Conservation (phyloP, 2,113 vertebrate species). For the Sinocyclocheilus maitianheensis region DNA sequence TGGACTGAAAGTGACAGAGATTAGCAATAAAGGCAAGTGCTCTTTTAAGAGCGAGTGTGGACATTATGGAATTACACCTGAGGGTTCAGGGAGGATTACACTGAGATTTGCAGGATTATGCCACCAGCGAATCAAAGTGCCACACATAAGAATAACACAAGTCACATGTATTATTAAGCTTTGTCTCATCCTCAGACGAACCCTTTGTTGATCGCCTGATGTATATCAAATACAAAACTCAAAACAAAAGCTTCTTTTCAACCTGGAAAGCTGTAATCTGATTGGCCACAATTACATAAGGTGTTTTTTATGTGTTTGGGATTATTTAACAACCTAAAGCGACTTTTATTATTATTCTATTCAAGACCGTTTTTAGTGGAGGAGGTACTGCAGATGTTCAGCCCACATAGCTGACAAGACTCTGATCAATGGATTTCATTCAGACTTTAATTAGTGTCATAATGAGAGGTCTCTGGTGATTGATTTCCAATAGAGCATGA, state of each 20-base stretch:
- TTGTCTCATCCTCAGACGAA: neutral
- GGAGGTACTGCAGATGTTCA: neutral
- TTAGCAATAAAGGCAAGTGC: constrained; percentile 30
- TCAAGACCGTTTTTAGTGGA: neutral
- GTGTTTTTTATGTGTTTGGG: neutral
- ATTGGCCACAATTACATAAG: neutral
- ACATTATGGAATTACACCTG: constrained; percentile 47
- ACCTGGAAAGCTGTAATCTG: neutral
- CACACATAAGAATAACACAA: constrained; percentile 14
- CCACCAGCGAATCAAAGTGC: constrained; percentile 39
- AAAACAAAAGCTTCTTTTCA: neutral
- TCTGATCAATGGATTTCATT: constrained; percentile 67
- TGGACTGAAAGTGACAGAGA: constrained; percentile 2
- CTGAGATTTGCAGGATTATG: constrained; percentile 53
- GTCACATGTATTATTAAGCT: neutral
- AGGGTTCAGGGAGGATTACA: constrained; percentile 53
- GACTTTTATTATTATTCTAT: neutral
- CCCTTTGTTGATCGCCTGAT: neutral
- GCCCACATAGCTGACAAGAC: neutral
- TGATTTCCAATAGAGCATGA: constrained; percentile 67
- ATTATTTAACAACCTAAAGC: neutral
- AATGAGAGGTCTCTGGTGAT: constrained; percentile 64
- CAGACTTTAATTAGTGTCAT: constrained; percentile 73
- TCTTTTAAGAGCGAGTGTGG: constrained; percentile 21
- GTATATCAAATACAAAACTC: neutral